A percentile compares a stretch with the other conserved stretches of the same genome.
Evolutionary conservation across 2,888 invertebrate genomes (phyloP).

Genomic region (Dasypolia templi): DNA sequence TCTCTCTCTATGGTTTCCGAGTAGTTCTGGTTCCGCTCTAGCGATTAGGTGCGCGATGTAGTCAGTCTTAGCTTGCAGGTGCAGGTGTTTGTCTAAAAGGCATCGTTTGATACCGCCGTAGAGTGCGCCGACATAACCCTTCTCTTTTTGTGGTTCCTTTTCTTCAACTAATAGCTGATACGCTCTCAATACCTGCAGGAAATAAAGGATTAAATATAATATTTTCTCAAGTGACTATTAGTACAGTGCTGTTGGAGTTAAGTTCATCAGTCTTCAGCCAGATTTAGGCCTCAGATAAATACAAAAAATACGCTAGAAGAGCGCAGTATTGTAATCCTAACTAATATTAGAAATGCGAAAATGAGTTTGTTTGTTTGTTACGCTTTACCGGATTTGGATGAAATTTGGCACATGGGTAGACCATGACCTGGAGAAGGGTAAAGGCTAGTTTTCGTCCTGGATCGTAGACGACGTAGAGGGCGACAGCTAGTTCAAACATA

Average conservation of each 20-base stretch:
- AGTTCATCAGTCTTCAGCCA: neutral
- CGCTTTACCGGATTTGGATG: neutral
- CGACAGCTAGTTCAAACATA: neutral
- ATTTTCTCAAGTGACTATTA: neutral
- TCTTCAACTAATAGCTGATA: conserved; percentile 96
- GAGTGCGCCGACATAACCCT: conserved; percentile 96
- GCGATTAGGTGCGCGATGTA: conserved; percentile 97
- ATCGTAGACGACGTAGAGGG: neutral
- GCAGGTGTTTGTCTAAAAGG: conserved; percentile 96
- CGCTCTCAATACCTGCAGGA: conserved; percentile 92
- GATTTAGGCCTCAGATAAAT: neutral
- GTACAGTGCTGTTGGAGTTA: neutral
- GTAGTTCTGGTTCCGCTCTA: conserved; percentile 97
- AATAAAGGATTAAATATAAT: conserved; percentile 44
- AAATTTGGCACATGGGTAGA: neutral
- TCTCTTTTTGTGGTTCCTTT: conserved; percentile 95
- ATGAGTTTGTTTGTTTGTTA: neutral
- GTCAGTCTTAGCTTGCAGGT: conserved; percentile 96
- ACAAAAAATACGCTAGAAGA: neutral
- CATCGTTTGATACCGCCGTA: conserved; percentile 97
- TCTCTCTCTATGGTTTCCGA: conserved; percentile 96
- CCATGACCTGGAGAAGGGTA: neutral
- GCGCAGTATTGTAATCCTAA: neutral
- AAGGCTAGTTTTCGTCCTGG: neutral
- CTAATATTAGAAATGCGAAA: neutral